Conservation (phyloP, 2,797 vertebrate genomes). For the Harpagifer antarcticus region DNA sequence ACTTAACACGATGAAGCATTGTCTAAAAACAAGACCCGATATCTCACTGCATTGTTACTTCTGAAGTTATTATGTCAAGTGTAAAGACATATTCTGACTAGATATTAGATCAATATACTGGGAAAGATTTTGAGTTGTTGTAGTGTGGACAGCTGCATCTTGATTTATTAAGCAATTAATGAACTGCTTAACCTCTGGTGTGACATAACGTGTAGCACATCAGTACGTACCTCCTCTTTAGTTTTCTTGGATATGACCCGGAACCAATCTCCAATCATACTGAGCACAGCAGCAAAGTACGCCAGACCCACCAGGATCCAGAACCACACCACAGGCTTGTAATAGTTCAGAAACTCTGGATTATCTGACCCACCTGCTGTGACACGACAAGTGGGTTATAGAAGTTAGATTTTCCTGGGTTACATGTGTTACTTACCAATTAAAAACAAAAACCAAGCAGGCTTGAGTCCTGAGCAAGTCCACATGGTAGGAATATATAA, state of each 20-base stretch:
- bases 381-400: conserved; percentile 18
- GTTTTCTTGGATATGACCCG: conserved; percentile 98
- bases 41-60: too few species aligned
- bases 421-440: not conserved
- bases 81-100: too few species aligned
- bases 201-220: conserved; percentile 4
- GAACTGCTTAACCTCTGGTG: not conserved
- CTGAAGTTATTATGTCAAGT: too few species aligned
- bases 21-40: too few species aligned
- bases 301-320: conserved; percentile 98
- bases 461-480: not conserved
- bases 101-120: too few species aligned
- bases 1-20: too few species aligned
- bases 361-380: conserved; percentile 90
- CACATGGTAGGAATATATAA: not conserved
- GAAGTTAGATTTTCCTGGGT: conserved; percentile 2
- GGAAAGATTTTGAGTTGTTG: too few species aligned
- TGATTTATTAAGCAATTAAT: not conserved
- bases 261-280: conserved; percentile 99
- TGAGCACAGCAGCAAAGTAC: conserved; percentile 98
- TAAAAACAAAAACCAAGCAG: not conserved
- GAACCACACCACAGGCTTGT: conserved; percentile 98
- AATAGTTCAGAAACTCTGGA: conserved; percentile 92
- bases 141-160: not conserved
- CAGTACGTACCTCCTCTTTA: conserved; percentile 93